Base-by-base conservation (phyloP, 2,888 invertebrate genomes). In the Dromius quadrimaculatus region DNA sequence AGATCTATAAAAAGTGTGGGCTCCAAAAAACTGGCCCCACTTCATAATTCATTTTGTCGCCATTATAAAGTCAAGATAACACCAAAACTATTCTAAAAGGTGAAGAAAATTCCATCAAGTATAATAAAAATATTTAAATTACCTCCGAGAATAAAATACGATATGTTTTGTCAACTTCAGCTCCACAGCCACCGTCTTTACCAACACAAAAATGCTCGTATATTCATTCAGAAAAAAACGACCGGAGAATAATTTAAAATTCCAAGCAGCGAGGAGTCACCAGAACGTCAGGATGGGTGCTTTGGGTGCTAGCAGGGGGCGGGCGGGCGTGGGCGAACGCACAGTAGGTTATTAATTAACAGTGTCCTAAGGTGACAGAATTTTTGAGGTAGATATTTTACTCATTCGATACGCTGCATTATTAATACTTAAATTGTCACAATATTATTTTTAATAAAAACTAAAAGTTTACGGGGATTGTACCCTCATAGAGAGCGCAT, bases 71-170 rank as follows among this genome's bases (percentile, higher is more conserved):
- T 54, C 50, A 54, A 54, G 50, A 54, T 54, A 54, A 54, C 59
- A 19, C 36, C 36, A 22, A 36, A 59, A 36, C 34, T 59, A 36
- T 41, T 62, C 41, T 62, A 62, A 41, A 62, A 62, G 62, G 62
- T 62, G 62, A 41, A 62, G 62, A 62, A 62, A 62, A 62, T 62
- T 38, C 62, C 62, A 62, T 62, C 41, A 41, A 62, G 41, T 62
- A 62, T 62, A 62, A 62, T 62, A 62, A 62, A 62, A 62, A 62
- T 62, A 62, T 62, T 62, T 62, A 62, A 62, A 62, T 62, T 38
- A 59, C 59, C 36, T 59, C 20, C 9, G 34, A 17, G 36, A 36
- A 59, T 59, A 59, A 59, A 36, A 59, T 59, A 59, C 36, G 59
- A 59, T 59, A 59, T 59, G 59, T 59, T 59, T 59, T 59, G 59